Base-by-base conservation (phyloP, 2,888 invertebrate genomes). In the Trichacis sp. region DNA sequence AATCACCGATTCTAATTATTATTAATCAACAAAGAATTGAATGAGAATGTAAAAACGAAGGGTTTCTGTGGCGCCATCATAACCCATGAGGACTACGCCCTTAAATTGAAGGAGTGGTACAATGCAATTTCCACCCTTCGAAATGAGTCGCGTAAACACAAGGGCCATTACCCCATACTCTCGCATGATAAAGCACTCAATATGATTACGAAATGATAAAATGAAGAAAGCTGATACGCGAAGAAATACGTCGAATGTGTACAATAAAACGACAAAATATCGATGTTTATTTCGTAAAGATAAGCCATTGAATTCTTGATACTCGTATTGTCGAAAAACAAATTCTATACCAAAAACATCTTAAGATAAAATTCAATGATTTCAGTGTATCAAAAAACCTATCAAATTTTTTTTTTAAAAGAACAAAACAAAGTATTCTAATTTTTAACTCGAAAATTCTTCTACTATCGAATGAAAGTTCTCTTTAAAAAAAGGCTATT, bases 111-210 rank as follows among this genome's bases (percentile, higher is more conserved):
- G 67, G 67, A 60, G 63, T 64, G 67, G 60, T n/a, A 9, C 42
- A 24, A 17, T 43, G 52, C 52, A 46, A 49, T 64, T 55, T 47
- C 42, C 40, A 68, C 63, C 63, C 67, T 60, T 60, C 45, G 33
- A 46, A 53, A 17, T 24, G 20, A 57, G 18, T 58, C 55, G 18
- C 45, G 55, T 53, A 53, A 62, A 66, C 51, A 48, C 54, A 54
- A 42, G 50, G 49, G 33, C 54, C 47, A 64, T 59, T 65, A 61
- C 55, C 54, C 62, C 59, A 38, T 62, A 54, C 51, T 55, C 54
- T 49, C 62, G 20, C 46, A 45, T 67, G 56, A 61, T 65, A 52
- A 55, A 58, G 59, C 56, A 67, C 63, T 64, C 46, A 63, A 56
- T 59, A 47, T 52, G 56, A 63, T 67, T 63, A 60, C 40, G 49